Conservation (phyloP, 2,797 vertebrate species). For the Schizothorax lantsangensis region DNA sequence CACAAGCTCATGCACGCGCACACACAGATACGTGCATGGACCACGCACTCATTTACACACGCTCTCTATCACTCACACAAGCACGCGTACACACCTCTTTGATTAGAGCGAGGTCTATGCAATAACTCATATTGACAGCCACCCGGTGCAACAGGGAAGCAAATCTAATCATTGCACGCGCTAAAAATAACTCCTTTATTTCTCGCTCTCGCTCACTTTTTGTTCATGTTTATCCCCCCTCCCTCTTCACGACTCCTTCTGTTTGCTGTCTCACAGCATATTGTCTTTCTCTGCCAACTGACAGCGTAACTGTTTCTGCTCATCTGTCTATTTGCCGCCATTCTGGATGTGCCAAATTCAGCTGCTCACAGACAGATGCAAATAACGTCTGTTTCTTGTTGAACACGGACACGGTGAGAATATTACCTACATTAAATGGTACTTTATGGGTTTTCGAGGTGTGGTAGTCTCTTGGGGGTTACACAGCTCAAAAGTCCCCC, state of each 20-base stretch:
- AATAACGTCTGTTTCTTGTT: slow-evolving; percentile 26
- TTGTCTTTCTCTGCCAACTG: slow-evolving; percentile 41
- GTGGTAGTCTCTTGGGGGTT: neutral
- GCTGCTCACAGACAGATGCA: neutral
- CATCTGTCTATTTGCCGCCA: slow-evolving; percentile 24
- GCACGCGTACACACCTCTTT: slow-evolving; percentile 45
- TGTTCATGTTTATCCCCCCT: slow-evolving; percentile 38
- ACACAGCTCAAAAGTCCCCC: neutral
- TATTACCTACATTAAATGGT: neutral
- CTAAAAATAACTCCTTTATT: slow-evolving; percentile 57
- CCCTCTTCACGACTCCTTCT: slow-evolving; percentile 48
- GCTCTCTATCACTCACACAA: slow-evolving; percentile 1
- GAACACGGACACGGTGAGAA: neutral
- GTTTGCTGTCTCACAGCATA: slow-evolving; percentile 46
- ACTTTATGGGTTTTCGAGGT: neutral
- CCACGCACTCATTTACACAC: neutral
- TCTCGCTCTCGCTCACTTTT: slow-evolving; percentile 46
- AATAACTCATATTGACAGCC: slow-evolving; percentile 60
- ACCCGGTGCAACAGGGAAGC: slow-evolving; percentile 25
- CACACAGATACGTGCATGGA: slow-evolving; percentile 19
- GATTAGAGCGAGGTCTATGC: slow-evolving; percentile 33
- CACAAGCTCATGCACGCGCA: neutral
- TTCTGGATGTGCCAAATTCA: slow-evolving; percentile 12
- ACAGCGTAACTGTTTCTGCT: slow-evolving; percentile 35
- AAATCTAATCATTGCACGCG: slow-evolving; percentile 51